A percentile compares a stretch with the other conserved stretches of the same genome.
Evolutionary conservation across 2,797 vertebrate species (phyloP).

Genomic region (Crocidura indochinensis): DNA sequence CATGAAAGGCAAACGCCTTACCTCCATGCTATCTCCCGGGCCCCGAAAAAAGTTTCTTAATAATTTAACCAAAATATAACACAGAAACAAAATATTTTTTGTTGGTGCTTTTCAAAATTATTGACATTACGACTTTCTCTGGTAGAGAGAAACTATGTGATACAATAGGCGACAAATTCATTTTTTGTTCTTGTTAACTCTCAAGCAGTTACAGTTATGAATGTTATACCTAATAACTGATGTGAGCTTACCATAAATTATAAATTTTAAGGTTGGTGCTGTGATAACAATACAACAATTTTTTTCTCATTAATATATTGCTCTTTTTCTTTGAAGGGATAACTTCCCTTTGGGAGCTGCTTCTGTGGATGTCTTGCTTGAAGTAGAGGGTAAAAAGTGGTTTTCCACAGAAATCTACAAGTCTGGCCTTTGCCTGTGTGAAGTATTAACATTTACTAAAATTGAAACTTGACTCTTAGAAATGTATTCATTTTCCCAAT

Average conservation of each 20-base stretch:
- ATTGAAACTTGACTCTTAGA: neutral
- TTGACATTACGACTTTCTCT: slow-evolving; percentile 77
- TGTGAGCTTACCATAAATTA: neutral
- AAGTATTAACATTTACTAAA: neutral
- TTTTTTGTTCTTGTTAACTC: slow-evolving; percentile 67
- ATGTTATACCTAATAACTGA: neutral
- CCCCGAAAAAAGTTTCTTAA: neutral
- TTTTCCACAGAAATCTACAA: neutral
- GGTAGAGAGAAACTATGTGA: slow-evolving; percentile 69
- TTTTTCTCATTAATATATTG: neutral
- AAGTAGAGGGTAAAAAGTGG: neutral
- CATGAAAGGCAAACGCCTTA: no score
- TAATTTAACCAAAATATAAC: slow-evolving; percentile 77
- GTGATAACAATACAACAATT: neutral
- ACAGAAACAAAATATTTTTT: slow-evolving; percentile 81
- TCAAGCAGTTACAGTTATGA: slow-evolving; percentile 8
- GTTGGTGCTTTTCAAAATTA: slow-evolving; percentile 79
- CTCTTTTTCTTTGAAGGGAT: neutral
- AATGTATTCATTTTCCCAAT: no score
- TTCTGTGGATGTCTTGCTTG: neutral
- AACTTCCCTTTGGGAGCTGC: slow-evolving; percentile 44
- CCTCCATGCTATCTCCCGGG: no score
- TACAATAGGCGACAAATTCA: neutral
- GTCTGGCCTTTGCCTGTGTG: neutral
- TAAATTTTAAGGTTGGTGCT: neutral